A percentile compares a stretch with the other conserved stretches of the same genome.
phyloP scores from a whole-genome alignment of 2,888 invertebrate species.

The Scaptomyza polygonia region DNA sequence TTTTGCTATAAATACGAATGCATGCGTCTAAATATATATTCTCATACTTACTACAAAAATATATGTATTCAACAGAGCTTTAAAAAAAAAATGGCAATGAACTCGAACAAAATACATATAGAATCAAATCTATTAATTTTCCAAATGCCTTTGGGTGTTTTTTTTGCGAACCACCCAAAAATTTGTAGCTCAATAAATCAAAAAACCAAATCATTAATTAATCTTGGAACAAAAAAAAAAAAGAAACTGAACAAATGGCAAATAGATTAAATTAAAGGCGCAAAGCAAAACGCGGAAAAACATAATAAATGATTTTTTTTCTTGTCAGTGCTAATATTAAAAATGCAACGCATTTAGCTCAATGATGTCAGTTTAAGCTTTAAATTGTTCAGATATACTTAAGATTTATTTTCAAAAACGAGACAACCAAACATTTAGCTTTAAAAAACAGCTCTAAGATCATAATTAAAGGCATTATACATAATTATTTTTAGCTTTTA shows the following conservation, averaged over 20 bases:
- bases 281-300: constrained; percentile 35
- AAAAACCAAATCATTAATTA: constrained; percentile 61
- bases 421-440: constrained; percentile 19
- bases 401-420: background rate
- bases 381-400: constrained; percentile 42
- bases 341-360: constrained; percentile 39
- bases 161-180: constrained; percentile 40
- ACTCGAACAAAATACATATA: constrained; percentile 8
- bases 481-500: constrained; percentile 46
- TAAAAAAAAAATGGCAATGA: constrained; percentile 5
- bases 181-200: constrained; percentile 61
- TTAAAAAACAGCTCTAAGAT: constrained; percentile 18
- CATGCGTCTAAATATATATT: constrained; percentile 22
- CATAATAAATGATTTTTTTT: constrained; percentile 49
- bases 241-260: constrained; percentile 30
- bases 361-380: constrained; percentile 50
- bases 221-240: constrained; percentile 38
- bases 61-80: constrained; percentile 18
- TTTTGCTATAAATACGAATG: constrained; percentile 2
- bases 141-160: constrained; percentile 15
- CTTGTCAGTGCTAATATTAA: constrained; percentile 6
- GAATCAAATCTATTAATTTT: background rate
- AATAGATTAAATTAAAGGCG: constrained; percentile 26
- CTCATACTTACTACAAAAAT: background rate
- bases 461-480: constrained; percentile 37